Base-by-base conservation (phyloP, 2,888 invertebrate genomes). In the Hipparchia semele region DNA sequence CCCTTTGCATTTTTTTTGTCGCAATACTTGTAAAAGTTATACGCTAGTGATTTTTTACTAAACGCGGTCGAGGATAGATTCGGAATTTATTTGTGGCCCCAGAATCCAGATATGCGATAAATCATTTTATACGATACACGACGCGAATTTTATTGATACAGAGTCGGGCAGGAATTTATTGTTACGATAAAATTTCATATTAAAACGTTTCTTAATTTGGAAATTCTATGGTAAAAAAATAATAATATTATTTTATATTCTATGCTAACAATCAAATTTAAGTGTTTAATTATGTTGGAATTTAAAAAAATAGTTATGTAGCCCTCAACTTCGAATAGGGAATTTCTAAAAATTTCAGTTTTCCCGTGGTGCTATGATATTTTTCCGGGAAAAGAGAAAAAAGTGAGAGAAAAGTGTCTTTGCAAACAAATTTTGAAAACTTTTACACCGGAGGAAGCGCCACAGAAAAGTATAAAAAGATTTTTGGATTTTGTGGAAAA, bases 91-190 rank as follows among this genome's bases (percentile, higher is more conserved):
- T 13, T 58, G 56, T 23, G 56, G 56, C 39, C 39, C 49, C 49
- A n/a, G n/a, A n/a, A n/a, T n/a, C n/a, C n/a, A 46, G 13, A 49
- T 62, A 62, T 9, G 61, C 8, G 13, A 61, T 61, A 61, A 62
- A 62, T 62, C 62, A 62, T 62, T 62, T 62, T 62, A 49, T 49
- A 12, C 62, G 62, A 9, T 62, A 62, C 62, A 62, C 46, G 62
- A 62, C 62, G 65, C 65, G 65, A 65, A 53, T 65, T 65, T 65
- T 65, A 65, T 65, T 53, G 65, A 65, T 65, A 65, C 65, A 39
- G 1, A 65, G 23, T 65, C 53, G 33, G 65, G 5, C 33, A 33
- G 53, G 33, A 65, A 65, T 65, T 65, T 53, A 65, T 65, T 65
- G 65, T 65, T 65, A 51, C 53, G 33, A 53, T 53, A 12, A 65